These are phyloP conservation scores for Streblospio benedicti DNA, from an alignment of 1,140 invertebrate genomes.

Conservation along the genomic window DNA sequence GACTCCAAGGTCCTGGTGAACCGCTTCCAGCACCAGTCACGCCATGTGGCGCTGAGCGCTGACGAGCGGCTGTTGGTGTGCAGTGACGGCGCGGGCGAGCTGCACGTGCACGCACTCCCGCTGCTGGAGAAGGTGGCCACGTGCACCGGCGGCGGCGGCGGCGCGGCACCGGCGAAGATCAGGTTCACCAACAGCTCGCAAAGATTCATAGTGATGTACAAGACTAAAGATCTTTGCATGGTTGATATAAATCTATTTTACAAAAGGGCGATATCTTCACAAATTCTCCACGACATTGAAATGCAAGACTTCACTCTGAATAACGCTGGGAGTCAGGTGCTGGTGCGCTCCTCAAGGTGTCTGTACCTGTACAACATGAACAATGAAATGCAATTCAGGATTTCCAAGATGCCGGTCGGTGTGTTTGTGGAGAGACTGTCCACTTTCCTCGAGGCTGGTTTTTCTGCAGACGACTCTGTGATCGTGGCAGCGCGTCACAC, in stretches of 20 bases:
- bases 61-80: conserved; percentile 84
- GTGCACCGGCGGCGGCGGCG: conserved; percentile 20
- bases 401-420: conserved; percentile 27
- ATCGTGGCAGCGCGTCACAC: conserved; percentile 32
- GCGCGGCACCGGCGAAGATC: conserved; percentile 30
- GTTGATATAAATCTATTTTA: conserved; percentile 27
- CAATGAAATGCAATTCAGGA: not conserved
- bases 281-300: conserved; percentile 30
- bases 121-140: conserved; percentile 32
- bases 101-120: conserved; percentile 60
- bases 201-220: conserved; percentile 31
- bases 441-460: conserved; percentile 28
- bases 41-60: conserved; percentile 77
- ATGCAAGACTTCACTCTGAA: conserved; percentile 27
- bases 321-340: conserved; percentile 25
- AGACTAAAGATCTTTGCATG: conserved; percentile 26
- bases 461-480: conserved; percentile 28
- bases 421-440: conserved; percentile 28
- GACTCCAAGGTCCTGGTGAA: conserved; percentile 37
- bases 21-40: conserved; percentile 59
- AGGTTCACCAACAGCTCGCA: conserved; percentile 22
- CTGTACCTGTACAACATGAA: conserved; percentile 26
- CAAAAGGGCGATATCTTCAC: conserved; percentile 18
- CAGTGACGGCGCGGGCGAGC: conserved; percentile 66
- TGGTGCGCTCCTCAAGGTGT: conserved; percentile 26